These are phyloP conservation scores for Gobio occitaniae DNA, from an alignment of 2,797 vertebrate genomes.

Conservation along the genomic window DNA sequence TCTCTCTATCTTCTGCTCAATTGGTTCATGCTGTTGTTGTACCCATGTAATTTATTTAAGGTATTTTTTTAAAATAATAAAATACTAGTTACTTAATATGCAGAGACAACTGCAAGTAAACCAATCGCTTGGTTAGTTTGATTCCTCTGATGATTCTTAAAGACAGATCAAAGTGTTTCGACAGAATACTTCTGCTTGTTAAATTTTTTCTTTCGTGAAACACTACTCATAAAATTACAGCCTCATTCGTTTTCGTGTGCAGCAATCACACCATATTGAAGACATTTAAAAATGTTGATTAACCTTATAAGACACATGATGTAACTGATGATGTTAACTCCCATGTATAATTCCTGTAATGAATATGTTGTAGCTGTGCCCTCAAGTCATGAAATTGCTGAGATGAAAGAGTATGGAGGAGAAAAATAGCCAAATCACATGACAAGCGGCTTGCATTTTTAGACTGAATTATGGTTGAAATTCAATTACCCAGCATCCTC, in stretches of 20 bases:
- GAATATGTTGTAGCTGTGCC: conserved; percentile 43
- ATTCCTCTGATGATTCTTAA: not conserved
- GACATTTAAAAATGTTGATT: conserved; percentile 35
- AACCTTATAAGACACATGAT: conserved; percentile 39
- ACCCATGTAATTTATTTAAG: not conserved
- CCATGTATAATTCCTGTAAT: conserved; percentile 52
- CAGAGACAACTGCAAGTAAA: not conserved
- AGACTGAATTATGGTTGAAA: conserved; percentile 75
- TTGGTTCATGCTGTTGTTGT: not conserved
- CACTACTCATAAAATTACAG: not conserved
- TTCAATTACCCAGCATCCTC: conserved; percentile 76
- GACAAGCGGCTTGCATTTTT: conserved; percentile 71
- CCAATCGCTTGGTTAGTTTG: not conserved
- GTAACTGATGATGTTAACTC: conserved; percentile 37
- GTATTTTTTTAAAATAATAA: not conserved
- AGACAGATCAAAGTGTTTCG: not conserved
- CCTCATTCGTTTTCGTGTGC: not conserved
- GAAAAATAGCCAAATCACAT: conserved; percentile 67
- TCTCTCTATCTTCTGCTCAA: not conserved
- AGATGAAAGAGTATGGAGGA: conserved; percentile 70
- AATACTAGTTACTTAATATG: not conserved
- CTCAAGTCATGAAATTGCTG: conserved; percentile 65
- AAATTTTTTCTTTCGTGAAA: not conserved
- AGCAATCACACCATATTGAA: not conserved
- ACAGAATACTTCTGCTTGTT: not conserved